Evolutionary conservation across 2,113 vertebrate species (phyloP).

Genomic region (Eleginops maclovinus): DNA sequence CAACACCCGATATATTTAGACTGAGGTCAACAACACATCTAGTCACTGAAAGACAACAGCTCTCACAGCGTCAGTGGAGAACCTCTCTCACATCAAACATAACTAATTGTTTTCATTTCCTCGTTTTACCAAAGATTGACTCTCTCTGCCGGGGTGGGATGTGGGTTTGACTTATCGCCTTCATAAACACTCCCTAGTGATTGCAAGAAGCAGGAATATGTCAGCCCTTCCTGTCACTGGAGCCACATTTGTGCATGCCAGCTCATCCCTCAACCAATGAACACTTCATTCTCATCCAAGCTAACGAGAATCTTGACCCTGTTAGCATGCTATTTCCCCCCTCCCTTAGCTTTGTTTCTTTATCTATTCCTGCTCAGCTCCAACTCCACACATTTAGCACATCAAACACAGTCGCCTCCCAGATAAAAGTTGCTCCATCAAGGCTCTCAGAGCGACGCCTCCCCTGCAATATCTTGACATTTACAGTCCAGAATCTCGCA

Average conservation of each 20-base stretch:
- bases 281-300: background rate
- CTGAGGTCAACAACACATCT: no score
- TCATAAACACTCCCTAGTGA: background rate
- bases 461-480: conserved; percentile 65
- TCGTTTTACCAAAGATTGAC: no score
- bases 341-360: background rate
- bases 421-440: conserved; percentile 47
- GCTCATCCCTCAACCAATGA: background rate
- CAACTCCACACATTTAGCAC: conserved; percentile 24
- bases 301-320: background rate
- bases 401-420: conserved; percentile 21
- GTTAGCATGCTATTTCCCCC: background rate
- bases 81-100: no score
- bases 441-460: conserved; percentile 32
- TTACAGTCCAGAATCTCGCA: conserved; percentile 45
- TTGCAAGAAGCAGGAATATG: background rate
- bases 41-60: no score
- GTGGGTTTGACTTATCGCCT: no score
- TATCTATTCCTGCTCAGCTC: conserved; percentile 27
- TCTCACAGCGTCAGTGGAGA: no score
- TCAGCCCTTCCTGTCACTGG: no score
- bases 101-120: no score
- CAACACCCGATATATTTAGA: no score
- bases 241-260: background rate
- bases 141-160: no score